Conservation (phyloP, 1,140 invertebrate genomes). For the Achatina immaculata region DNA sequence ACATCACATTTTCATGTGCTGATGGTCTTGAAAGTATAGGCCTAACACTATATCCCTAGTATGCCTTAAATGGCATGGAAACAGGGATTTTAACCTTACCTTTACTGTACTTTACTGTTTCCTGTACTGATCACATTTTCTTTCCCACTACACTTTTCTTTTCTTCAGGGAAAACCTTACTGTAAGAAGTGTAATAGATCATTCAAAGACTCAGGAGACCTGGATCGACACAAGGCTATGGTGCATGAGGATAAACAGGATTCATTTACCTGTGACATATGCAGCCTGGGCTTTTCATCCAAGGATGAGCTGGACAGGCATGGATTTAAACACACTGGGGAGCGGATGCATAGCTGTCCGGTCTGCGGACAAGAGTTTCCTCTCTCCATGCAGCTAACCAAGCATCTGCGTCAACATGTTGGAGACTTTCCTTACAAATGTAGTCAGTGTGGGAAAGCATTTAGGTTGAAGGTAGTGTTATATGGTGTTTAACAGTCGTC, state of each 20-base stretch:
- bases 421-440: slow-evolving; percentile 21
- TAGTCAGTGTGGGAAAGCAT: slow-evolving; percentile 31
- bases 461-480: slow-evolving; percentile 24
- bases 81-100: too few relatives aligned
- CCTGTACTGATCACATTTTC: too few relatives aligned
- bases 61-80: too few relatives aligned
- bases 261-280: not conserved
- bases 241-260: slow-evolving; percentile 17
- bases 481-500: too few relatives aligned
- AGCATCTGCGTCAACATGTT: slow-evolving; percentile 20
- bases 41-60: too few relatives aligned
- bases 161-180: slow-evolving; percentile 34
- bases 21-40: too few relatives aligned
- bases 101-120: too few relatives aligned
- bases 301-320: not conserved
- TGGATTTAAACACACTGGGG: slow-evolving; percentile 11
- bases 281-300: not conserved
- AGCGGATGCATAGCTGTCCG: slow-evolving; percentile 15
- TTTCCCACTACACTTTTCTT: not conserved
- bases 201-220: slow-evolving; percentile 23
- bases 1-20: too few relatives aligned
- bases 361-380: slow-evolving; percentile 30
- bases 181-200: slow-evolving; percentile 38
- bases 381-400: not conserved
- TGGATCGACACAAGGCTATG: slow-evolving; percentile 10